Evolutionary conservation across 2,797 vertebrate species (phyloP).

Genomic region (Pseudomugil gertrudae): DNA sequence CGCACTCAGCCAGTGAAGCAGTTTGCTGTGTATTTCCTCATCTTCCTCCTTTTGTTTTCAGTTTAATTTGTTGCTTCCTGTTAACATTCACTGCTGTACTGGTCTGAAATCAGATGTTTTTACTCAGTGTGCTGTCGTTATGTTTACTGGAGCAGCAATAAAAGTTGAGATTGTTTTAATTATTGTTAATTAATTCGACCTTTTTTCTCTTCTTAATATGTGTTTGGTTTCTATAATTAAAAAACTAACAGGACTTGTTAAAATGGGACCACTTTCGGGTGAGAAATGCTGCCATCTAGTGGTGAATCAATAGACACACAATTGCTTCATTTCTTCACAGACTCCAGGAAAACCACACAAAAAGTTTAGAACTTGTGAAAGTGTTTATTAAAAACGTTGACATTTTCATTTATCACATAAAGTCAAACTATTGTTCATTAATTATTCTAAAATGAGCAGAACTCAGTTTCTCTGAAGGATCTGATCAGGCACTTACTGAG

Average conservation of each 20-base stretch:
- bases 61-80: constrained; percentile 32
- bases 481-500: neutral
- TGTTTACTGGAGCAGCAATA: no score
- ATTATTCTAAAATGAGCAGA: neutral
- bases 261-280: no score
- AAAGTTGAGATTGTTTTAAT: no score
- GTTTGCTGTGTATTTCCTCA: constrained; percentile 16
- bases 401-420: neutral
- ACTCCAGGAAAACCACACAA: neutral
- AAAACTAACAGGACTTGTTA: neutral
- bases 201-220: neutral
- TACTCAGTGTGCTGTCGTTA: neutral
- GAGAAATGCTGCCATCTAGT: constrained; percentile 12
- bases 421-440: neutral
- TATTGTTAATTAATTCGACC: no score
- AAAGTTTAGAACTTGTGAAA: neutral
- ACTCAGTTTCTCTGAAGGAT: neutral
- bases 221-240: neutral
- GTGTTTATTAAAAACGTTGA: neutral
- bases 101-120: neutral
- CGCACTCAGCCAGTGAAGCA: neutral
- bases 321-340: neutral
- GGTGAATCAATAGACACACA: neutral
- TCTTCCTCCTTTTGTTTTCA: constrained; percentile 50
- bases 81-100: constrained; percentile 1